These are phyloP conservation scores for Salvelinus sp. DNA, from an alignment of 2,113 vertebrate species.

Conservation along the genomic window DNA sequence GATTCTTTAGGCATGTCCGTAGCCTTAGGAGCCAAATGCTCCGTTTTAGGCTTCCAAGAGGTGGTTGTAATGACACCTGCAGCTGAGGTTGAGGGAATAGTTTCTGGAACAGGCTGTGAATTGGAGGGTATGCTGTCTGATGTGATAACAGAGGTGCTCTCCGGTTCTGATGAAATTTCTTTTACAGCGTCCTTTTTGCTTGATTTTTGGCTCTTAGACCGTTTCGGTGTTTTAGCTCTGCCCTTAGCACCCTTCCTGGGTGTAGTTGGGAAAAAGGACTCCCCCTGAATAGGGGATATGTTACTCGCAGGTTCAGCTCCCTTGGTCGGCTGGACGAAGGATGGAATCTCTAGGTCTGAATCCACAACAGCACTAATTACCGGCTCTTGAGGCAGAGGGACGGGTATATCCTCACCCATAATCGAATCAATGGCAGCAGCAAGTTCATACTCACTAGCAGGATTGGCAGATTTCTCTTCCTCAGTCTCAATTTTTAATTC, in stretches of 20 bases:
- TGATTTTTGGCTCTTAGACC: constrained; percentile 76
- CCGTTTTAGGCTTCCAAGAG: constrained; percentile 61
- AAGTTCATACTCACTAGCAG: constrained; percentile 90
- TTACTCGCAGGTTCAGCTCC: constrained; percentile 67
- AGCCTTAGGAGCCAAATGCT: constrained; percentile 40
- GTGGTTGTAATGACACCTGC: constrained; percentile 70
- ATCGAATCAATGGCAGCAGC: constrained; percentile 97
- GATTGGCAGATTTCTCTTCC: constrained; percentile 85
- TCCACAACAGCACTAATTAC: constrained; percentile 72
- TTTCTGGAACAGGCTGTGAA: constrained; percentile 45
- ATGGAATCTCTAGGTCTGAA: constrained; percentile 61
- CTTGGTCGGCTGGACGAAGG: constrained; percentile 68
- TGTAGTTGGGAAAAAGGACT: constrained; percentile 67
- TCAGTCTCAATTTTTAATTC: constrained; percentile 72
- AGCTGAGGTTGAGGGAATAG: constrained; percentile 40
- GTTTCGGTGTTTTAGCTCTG: constrained; percentile 79
- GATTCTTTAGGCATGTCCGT: constrained; percentile 47
- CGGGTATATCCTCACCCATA: constrained; percentile 80
- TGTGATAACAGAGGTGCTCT: constrained; percentile 52
- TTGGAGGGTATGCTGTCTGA: constrained; percentile 41
- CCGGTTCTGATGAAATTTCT: constrained; percentile 50
- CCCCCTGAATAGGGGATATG: constrained; percentile 71
- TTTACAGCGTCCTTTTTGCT: constrained; percentile 76
- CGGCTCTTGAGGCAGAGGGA: constrained; percentile 65
- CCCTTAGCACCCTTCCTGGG: constrained; percentile 79